A percentile compares a stretch with the other conserved stretches of the same genome.
Conservation (phyloP, 2,797 vertebrate species). For the Myiotriccus ornatus region DNA sequence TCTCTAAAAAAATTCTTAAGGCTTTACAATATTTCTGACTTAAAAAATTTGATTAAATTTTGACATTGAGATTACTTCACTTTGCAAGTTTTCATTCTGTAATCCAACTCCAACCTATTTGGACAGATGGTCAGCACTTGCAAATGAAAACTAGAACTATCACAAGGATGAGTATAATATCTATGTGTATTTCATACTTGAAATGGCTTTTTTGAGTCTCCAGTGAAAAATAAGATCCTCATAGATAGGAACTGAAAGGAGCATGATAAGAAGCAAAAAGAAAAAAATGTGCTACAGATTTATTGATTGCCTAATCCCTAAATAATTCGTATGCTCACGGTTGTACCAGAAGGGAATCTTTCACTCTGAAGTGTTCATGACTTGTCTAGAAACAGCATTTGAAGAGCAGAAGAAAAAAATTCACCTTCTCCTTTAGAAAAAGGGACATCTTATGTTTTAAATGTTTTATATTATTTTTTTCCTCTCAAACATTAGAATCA, state of each 20-base stretch:
- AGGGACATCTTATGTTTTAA: not conserved
- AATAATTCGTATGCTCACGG: not conserved
- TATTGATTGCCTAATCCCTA: not conserved
- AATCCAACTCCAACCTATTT: not conserved
- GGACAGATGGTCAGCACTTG: not conserved
- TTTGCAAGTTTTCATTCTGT: not conserved
- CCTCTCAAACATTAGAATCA: not conserved
- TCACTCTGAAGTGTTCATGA: not conserved
- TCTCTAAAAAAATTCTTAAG: not conserved
- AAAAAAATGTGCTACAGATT: not conserved
- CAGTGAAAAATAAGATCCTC: not conserved
- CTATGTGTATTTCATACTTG: not conserved
- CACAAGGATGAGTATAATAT: not conserved
- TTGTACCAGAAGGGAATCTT: not conserved
- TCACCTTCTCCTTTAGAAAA: accelerated
- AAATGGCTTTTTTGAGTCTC: not conserved
- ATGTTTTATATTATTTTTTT: not conserved
- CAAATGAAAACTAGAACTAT: not conserved
- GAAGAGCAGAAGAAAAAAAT: not conserved
- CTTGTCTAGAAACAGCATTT: not conserved
- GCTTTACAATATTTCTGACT: not conserved
- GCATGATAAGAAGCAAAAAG: not conserved
- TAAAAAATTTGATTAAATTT: not conserved
- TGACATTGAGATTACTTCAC: not conserved
- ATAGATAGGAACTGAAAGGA: not conserved